phyloP scores from a whole-genome alignment of 2,113 vertebrate genomes.

The Pantherophis guttatus region DNA sequence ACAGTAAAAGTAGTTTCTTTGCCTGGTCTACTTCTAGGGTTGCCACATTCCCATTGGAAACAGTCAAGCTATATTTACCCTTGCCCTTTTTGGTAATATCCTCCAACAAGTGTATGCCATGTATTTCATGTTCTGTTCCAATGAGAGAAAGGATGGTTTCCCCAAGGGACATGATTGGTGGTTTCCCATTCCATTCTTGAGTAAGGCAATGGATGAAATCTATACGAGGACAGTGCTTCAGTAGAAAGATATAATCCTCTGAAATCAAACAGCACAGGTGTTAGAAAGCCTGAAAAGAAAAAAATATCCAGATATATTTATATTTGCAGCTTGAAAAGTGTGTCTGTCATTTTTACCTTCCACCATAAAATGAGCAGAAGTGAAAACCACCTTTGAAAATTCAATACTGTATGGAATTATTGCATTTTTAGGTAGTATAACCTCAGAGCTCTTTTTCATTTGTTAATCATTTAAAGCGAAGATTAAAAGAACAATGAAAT shows the following conservation, averaged over 20 bases:
- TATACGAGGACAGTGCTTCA: slow-evolving; percentile 57
- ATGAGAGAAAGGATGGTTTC: slow-evolving; percentile 58
- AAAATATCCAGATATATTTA: not conserved
- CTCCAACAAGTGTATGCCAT: slow-evolving; percentile 63
- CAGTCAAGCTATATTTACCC: slow-evolving; percentile 45
- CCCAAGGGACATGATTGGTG: slow-evolving; percentile 53
- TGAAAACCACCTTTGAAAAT: not conserved
- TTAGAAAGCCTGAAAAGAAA: not conserved
- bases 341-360: not conserved
- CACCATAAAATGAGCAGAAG: not conserved
- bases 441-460: not conserved
- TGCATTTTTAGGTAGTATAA: not conserved
- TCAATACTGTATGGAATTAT: not conserved
- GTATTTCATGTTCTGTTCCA: slow-evolving; percentile 51
- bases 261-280: slow-evolving; percentile 30
- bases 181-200: slow-evolving; percentile 55
- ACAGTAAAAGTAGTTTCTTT: not conserved
- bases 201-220: slow-evolving; percentile 64
- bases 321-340: not conserved
- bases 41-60: not conserved
- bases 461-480: too few relatives aligned
- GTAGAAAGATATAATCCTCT: slow-evolving; percentile 69
- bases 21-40: not conserved
- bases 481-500: not conserved
- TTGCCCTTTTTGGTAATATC: slow-evolving; percentile 50